A percentile compares a stretch with the other conserved stretches of the same genome.
These are phyloP conservation scores for Oreocharis arfaki DNA, from an alignment of 2,113 vertebrate genomes.

Conservation along the genomic window DNA sequence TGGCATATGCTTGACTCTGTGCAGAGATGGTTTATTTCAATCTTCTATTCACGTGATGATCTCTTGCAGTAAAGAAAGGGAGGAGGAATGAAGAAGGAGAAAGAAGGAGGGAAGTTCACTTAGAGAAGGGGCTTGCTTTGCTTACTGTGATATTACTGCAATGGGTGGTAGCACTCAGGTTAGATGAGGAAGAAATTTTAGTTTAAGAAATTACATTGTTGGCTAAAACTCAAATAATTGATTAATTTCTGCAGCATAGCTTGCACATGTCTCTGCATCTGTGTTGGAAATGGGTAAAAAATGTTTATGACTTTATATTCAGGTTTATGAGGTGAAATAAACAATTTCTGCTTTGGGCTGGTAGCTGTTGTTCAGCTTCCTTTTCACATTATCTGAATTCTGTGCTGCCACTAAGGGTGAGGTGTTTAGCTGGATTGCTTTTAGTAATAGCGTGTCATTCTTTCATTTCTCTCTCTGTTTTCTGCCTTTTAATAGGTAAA, in stretches of 20 bases:
- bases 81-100: neutral
- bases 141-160: neutral
- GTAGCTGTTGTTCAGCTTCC: neutral
- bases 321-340: neutral
- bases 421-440: neutral
- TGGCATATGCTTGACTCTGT: neutral
- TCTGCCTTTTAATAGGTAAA: neutral
- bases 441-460: neutral
- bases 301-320: neutral
- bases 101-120: neutral
- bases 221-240: neutral
- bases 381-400: neutral
- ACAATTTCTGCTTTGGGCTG: neutral
- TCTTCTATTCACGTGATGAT: neutral
- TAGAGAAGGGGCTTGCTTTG: neutral
- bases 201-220: neutral
- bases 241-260: neutral
- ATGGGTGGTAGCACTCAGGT: neutral
- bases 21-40: neutral
- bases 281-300: neutral
- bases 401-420: neutral
- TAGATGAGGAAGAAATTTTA: neutral
- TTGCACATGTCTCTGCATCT: neutral
- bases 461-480: neutral
- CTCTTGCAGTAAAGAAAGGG: neutral